phyloP scores from a whole-genome alignment of 2,113 vertebrate genomes.

The Hylia prasina region DNA sequence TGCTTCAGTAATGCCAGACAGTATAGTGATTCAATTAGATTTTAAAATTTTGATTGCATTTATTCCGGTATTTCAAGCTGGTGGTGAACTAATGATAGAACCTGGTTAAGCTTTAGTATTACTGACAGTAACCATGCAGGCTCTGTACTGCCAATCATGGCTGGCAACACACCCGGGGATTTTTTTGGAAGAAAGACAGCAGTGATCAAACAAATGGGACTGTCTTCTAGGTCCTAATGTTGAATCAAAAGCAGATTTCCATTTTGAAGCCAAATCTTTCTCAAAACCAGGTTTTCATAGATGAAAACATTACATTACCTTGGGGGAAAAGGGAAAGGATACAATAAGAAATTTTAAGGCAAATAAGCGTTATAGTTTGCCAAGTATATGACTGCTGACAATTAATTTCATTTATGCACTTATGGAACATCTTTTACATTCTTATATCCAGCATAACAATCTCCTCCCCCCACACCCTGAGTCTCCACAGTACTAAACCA shows the following conservation, averaged over 20 bases:
- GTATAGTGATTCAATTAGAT: background rate
- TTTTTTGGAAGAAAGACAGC: background rate
- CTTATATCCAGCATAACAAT: background rate
- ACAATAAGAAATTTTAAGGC: background rate
- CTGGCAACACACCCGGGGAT: background rate
- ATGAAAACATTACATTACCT: slow-evolving; percentile 42
- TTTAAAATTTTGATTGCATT: background rate
- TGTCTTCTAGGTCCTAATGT: background rate
- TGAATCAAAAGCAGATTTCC: slow-evolving; percentile 45
- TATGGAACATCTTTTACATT: background rate
- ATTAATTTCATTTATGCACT: background rate
- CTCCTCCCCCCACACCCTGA: background rate
- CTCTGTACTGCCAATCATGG: background rate
- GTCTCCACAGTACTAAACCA: background rate
- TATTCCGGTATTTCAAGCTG: background rate
- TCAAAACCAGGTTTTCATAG: slow-evolving; percentile 8
- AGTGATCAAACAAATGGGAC: background rate
- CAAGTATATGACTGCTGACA: background rate
- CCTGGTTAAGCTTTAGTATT: background rate
- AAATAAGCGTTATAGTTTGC: background rate
- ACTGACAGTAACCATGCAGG: background rate
- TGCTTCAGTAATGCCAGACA: background rate
- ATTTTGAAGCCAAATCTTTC: background rate
- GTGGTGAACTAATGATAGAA: background rate
- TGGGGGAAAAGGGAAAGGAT: background rate